These are phyloP conservation scores for Microplitis manilae DNA, from an alignment of 2,888 invertebrate species.

Conservation along the genomic window DNA sequence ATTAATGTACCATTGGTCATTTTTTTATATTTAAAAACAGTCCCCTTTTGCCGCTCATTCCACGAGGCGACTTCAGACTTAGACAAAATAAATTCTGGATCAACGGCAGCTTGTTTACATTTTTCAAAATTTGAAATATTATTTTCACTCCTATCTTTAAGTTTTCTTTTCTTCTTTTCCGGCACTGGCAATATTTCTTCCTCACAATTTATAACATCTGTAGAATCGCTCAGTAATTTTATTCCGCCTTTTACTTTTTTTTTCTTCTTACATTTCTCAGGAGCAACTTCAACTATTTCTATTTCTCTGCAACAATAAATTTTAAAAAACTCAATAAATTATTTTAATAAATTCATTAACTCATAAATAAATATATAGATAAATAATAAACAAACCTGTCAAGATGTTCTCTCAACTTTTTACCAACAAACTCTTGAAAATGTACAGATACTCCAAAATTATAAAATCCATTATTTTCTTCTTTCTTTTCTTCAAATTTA, in stretches of 20 bases:
- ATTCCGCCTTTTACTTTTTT: conserved; percentile 51
- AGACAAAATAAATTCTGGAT: conserved; percentile 57
- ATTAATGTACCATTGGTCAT: conserved; percentile 55
- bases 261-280: conserved; percentile 26
- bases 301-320: conserved; percentile 53
- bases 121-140: conserved; percentile 36
- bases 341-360: background rate
- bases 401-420: conserved; percentile 58
- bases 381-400: conserved; percentile 55
- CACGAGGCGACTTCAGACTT: conserved; percentile 59
- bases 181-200: conserved; percentile 30
- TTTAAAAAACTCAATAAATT: conserved; percentile 7
- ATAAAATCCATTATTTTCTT: conserved; percentile 51
- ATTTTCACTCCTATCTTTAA: conserved; percentile 10
- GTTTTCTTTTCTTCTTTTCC: conserved; percentile 40
- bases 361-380: conserved; percentile 9
- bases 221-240: conserved; percentile 57
- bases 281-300: conserved; percentile 29
- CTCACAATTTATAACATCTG: conserved; percentile 42
- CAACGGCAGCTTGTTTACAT: conserved; percentile 58
- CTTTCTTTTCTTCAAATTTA: conserved; percentile 42
- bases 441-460: conserved; percentile 58
- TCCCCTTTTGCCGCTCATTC: conserved; percentile 55
- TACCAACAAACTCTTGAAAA: conserved; percentile 60
- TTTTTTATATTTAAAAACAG: conserved; percentile 62